phyloP scores from a whole-genome alignment of 1,140 invertebrate genomes.

The Mizuhopecten yessoensis region DNA sequence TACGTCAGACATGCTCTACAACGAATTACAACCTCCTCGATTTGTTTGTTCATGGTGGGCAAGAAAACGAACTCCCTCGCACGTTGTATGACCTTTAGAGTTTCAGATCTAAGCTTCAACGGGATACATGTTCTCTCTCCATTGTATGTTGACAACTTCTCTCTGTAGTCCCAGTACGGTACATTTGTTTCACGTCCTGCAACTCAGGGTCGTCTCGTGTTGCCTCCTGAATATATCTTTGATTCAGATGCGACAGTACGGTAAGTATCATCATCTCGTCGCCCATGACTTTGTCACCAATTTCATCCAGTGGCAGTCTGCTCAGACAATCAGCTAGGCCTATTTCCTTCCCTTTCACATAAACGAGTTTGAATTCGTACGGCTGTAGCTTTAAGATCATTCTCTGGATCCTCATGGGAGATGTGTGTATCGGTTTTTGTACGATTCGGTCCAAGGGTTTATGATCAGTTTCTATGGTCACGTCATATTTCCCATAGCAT shows the following conservation, averaged over 20 bases:
- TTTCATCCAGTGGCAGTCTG: constrained; percentile 44
- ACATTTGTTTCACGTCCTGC: constrained; percentile 49
- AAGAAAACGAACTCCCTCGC: constrained; percentile 82
- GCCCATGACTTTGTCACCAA: constrained; percentile 1
- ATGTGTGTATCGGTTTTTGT: constrained; percentile 65
- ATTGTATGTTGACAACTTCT: constrained; percentile 78
- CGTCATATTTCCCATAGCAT: constrained; percentile 65
- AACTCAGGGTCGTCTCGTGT: constrained; percentile 39
- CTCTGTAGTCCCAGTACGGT: constrained; percentile 76
- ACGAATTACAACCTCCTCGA: constrained; percentile 80
- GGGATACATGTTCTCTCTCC: constrained; percentile 78
- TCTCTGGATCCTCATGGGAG: constrained; percentile 69
- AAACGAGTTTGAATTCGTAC: constrained; percentile 66
- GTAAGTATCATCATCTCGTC: constrained; percentile 48
- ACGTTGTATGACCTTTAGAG: constrained; percentile 80
- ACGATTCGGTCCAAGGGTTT: constrained; percentile 76
- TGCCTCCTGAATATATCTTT: constrained; percentile 41
- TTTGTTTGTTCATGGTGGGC: constrained; percentile 83
- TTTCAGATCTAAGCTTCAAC: constrained; percentile 70
- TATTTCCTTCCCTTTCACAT: constrained; percentile 67
- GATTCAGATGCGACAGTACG: constrained; percentile 22
- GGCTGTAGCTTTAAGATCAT: constrained; percentile 71
- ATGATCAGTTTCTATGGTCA: constrained; percentile 76
- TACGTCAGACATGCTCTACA: constrained; percentile 79
- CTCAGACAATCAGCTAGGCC: constrained; percentile 67